These are phyloP conservation scores for Serilophus lunatus DNA, from an alignment of 2,113 vertebrate species.

Conservation along the genomic window DNA sequence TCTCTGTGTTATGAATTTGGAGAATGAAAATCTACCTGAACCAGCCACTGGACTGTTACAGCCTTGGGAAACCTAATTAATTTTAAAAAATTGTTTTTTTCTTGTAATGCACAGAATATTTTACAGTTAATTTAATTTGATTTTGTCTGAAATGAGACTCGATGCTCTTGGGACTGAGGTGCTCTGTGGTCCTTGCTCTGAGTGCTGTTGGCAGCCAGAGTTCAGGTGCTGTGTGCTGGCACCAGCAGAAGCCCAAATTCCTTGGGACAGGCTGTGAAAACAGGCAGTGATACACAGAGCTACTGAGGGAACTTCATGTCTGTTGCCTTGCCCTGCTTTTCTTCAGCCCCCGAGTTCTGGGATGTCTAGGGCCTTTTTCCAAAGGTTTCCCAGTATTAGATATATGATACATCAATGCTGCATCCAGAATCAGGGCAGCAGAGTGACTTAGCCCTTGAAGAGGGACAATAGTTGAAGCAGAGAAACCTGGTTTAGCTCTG, in stretches of 20 bases:
- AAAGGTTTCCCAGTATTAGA: neutral
- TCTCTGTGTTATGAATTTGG: neutral
- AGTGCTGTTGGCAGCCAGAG: fast-evolving
- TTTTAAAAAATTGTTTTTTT: neutral
- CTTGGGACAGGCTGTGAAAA: fast-evolving
- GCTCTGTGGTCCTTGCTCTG: neutral
- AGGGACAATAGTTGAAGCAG: neutral
- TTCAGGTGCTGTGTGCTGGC: neutral
- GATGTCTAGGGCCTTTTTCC: neutral
- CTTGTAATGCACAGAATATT: neutral
- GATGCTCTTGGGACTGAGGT: neutral
- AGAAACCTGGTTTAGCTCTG: neutral
- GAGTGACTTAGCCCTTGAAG: neutral
- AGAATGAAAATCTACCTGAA: neutral
- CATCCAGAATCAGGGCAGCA: neutral
- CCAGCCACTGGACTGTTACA: no score
- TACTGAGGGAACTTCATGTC: neutral
- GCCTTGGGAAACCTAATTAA: neutral
- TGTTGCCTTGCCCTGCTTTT: neutral
- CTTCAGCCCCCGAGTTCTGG: neutral
- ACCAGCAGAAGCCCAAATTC: neutral
- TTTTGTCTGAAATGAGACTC: neutral
- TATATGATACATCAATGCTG: fast-evolving
- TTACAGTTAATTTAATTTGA: neutral
- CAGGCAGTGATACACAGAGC: neutral